These are phyloP conservation scores for Octopus sinensis DNA, from an alignment of 1,140 invertebrate species.

Conservation along the genomic window DNA sequence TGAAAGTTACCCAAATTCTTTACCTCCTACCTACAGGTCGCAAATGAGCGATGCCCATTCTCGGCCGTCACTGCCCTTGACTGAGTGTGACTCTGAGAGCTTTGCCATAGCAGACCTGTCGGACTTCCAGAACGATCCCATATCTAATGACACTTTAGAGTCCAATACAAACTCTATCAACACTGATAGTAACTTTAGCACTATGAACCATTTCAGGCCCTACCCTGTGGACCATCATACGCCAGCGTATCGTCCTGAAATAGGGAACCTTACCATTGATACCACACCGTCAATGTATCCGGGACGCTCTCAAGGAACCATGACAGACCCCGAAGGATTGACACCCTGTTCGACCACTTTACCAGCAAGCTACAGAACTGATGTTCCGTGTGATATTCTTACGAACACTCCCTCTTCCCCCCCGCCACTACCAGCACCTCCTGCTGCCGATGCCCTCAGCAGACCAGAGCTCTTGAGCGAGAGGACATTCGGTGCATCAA, in stretches of 20 bases:
- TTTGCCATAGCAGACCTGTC: background rate
- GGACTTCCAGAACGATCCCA: background rate
- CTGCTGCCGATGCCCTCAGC: background rate
- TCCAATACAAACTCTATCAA: background rate
- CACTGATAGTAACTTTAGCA: background rate
- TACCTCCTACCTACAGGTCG: slow-evolving; percentile 54
- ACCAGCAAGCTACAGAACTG: no score
- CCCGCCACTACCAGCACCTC: background rate
- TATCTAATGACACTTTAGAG: background rate
- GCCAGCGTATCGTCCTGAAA: background rate
- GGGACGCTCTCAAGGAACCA: background rate
- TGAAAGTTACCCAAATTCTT: slow-evolving; percentile 44
- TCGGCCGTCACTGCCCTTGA: slow-evolving; percentile 18
- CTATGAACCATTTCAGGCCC: background rate
- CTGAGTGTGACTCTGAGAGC: background rate
- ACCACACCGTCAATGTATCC: background rate
- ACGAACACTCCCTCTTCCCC: background rate
- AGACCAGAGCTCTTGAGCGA: no score
- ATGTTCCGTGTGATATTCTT: no score
- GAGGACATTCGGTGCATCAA: no score
- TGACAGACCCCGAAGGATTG: background rate
- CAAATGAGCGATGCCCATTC: slow-evolving; percentile 37
- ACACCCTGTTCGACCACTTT: background rate
- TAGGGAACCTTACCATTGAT: background rate
- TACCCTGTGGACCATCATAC: background rate